Percentiles rank a stretch among this genome's conserved stretches.
Conservation (phyloP, 2,888 invertebrate species). For the Plutella xylostella region DNA sequence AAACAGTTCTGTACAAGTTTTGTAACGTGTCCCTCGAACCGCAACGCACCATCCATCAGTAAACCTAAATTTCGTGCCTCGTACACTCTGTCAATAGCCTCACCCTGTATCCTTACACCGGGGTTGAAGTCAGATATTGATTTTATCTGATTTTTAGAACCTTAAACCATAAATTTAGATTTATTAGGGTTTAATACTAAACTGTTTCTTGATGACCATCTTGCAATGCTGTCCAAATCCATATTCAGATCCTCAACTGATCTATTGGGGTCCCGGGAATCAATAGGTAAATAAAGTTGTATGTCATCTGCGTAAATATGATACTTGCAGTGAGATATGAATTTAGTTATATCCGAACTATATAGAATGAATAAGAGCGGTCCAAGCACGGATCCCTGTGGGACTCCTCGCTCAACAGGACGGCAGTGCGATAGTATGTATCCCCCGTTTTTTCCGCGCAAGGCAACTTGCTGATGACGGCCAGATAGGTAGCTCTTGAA, state of each 20-base stretch:
- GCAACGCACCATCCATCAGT: no score
- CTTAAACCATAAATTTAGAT: neutral
- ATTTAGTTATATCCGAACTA: neutral
- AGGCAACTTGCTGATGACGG: neutral
- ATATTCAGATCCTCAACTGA: neutral
- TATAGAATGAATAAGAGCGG: neutral
- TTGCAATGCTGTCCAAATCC: no score
- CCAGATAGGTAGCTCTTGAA: neutral
- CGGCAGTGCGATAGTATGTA: neutral
- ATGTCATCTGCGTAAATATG: neutral
- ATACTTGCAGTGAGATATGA: neutral
- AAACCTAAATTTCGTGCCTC: no score
- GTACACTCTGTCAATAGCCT: no score
- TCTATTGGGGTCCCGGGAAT: neutral
- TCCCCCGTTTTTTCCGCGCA: neutral
- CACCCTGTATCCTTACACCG: no score
- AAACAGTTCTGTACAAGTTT: conserved; percentile 9
- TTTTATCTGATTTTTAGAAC: neutral
- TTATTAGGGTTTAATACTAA: neutral
- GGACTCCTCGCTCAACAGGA: neutral
- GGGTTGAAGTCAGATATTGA: no score
- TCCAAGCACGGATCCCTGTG: neutral
- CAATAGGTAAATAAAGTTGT: neutral
- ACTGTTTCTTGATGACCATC: neutral
- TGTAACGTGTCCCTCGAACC: conserved; percentile 10